Percentiles rank a stretch among this genome's conserved stretches.
Conservation (phyloP, 2,888 invertebrate genomes). For the Meiosimyza decipiens region DNA sequence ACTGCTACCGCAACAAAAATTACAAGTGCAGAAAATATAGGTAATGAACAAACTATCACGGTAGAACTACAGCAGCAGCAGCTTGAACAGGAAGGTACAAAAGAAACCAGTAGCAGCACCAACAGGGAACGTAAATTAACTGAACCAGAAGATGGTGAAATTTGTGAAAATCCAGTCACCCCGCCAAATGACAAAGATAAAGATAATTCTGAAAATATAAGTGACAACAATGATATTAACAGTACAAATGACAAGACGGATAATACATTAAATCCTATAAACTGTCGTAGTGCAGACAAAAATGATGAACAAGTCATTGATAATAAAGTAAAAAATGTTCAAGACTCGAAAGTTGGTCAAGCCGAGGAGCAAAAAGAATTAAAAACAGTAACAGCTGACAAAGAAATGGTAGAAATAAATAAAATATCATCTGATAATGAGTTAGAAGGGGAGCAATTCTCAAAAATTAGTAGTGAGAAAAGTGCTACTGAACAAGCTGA, state of each 20-base stretch:
- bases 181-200: neutral
- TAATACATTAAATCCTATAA: neutral
- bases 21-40: neutral
- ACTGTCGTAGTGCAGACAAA: neutral
- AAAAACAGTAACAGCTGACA: neutral
- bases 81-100: neutral
- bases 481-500: constrained; percentile 38
- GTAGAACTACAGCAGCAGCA: neutral
- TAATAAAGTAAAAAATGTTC: too few relatives aligned
- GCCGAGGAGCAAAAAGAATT: neutral
- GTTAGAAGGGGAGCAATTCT: neutral
- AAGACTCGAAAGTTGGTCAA: neutral
- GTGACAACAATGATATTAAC: neutral
- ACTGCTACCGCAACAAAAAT: neutral
- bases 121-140: constrained; percentile 27
- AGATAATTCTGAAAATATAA: constrained; percentile 16
- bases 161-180: constrained; percentile 30
- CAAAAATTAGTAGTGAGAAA: constrained; percentile 4
- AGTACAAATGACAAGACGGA: neutral
- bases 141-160: constrained; percentile 46
- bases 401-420: neutral
- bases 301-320: neutral
- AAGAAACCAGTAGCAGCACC: neutral
- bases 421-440: neutral
- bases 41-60: neutral